Percentiles rank a stretch among this genome's conserved stretches.
Evolutionary conservation across 2,888 invertebrate species (phyloP).

Genomic region (Tipula helvola): DNA sequence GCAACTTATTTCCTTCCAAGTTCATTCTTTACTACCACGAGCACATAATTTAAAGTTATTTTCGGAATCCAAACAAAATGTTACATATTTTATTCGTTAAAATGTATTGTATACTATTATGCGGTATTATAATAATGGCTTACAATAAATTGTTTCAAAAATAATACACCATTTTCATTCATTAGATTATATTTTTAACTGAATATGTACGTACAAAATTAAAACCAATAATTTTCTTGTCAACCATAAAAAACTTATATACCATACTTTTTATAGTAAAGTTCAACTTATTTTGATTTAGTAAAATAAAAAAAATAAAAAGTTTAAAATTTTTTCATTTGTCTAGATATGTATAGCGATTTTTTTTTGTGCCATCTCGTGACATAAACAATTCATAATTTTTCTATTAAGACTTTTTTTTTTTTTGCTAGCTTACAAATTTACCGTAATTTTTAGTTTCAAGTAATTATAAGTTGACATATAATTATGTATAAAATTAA

Average conservation of each 20-base stretch:
- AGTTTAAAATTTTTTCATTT: not conserved
- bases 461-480: not conserved
- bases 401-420: not conserved
- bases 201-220: not conserved
- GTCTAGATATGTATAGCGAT: not conserved
- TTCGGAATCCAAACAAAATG: not conserved
- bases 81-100: not conserved
- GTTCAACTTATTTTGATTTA: not conserved
- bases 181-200: not conserved
- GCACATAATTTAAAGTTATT: not conserved
- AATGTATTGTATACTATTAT: no score
- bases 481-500: not conserved
- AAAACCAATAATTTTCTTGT: not conserved
- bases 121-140: not conserved
- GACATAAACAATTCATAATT: not conserved
- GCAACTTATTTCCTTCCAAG: no score
- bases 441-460: not conserved
- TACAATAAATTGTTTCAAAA: not conserved
- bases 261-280: not conserved
- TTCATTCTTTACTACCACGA: not conserved
- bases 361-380: not conserved
- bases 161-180: not conserved
- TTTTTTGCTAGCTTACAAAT: not conserved
- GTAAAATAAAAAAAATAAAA: not conserved
- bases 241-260: not conserved